Evolutionary conservation across 2,113 vertebrate species (phyloP), one percentile per base, ranked within the genome.

Genomic region (Motacilla tschutschensis): DNA sequence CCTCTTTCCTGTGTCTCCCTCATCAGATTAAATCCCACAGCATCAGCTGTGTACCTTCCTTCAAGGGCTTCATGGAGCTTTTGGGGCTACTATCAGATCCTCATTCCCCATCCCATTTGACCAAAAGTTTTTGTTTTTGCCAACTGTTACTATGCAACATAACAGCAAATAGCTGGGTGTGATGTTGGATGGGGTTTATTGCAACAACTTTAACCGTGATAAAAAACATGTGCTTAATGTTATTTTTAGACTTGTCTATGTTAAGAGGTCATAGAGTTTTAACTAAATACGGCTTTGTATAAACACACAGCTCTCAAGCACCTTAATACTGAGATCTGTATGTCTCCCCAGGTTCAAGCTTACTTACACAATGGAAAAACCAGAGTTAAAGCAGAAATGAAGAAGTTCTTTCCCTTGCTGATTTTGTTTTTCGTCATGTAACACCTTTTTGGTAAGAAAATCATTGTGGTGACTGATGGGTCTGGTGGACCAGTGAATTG

Each of bases 171-270:
- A 88, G 73, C 86, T 91, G 82, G 79, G 78, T 93, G 54, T 79
- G 76, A 83, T 79, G 54, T 67, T 91, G 88, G 79, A 85, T 83
- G 41, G 84, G 75, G 67, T 85, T 78, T 69, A 79, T 66, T 90
- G 79, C 81, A 93, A 41, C n/a, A 77, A 83, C 59, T 90, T 87
- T 80, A 93, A 80, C 78, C 24, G 2, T 88, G 82, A 93, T 89
- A 81, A 94, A 96, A 96, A 67, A 0, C 89, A 94, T 55, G 79
- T 85, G 87, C 69, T 91, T 79, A 59, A 21, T 60, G 82, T 82
- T 94, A 96, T 95, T 96, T 97, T 96, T 93, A 94, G 79, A 77
- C 73, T 67, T 67, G 83, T 71, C 76, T 87, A 75, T 85, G 66
- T 86, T 93, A 95, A 92, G 71, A 89, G 79, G 41, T 95, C 87